Conservation (phyloP, 2,888 invertebrate species). For the Galerucella nymphaeae region DNA sequence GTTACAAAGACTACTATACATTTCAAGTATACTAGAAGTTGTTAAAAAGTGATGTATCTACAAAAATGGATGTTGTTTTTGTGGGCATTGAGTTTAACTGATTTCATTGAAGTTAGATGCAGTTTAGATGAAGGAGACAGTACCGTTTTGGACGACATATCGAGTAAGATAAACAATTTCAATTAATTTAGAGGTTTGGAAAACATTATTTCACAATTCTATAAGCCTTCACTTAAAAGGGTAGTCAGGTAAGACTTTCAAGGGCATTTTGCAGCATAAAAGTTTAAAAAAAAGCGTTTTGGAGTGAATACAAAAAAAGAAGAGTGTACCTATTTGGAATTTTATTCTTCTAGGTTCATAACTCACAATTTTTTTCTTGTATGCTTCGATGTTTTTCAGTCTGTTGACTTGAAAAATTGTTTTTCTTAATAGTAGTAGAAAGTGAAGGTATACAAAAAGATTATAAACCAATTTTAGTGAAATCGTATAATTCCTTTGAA, state of each 20-base stretch:
- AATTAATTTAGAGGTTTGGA: no score
- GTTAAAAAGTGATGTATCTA: constrained; percentile 52
- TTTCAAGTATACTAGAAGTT: constrained; percentile 30
- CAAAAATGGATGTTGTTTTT: constrained; percentile 62
- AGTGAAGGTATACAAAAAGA: not conserved
- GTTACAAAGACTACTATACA: constrained; percentile 50
- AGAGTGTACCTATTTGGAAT: not conserved
- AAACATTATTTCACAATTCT: no score
- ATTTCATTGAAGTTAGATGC: constrained; percentile 47
- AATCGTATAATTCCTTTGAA: not conserved
- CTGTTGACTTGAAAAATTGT: not conserved
- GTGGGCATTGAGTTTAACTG: constrained; percentile 60
- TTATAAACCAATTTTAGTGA: constrained; percentile 12
- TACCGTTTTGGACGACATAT: constrained; percentile 49
- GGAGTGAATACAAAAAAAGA: no score
- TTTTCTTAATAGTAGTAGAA: not conserved
- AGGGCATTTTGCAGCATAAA: no score
- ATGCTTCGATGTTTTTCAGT: not conserved
- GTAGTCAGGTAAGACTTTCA: no score
- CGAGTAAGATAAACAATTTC: constrained; percentile 44
- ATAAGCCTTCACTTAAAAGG: no score
- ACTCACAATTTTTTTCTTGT: not conserved
- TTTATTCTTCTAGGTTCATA: not conserved
- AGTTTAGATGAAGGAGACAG: constrained; percentile 60
- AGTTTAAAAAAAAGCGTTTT: no score